phyloP scores from a whole-genome alignment of 2,113 vertebrate species.

The Perognathus longimembris region DNA sequence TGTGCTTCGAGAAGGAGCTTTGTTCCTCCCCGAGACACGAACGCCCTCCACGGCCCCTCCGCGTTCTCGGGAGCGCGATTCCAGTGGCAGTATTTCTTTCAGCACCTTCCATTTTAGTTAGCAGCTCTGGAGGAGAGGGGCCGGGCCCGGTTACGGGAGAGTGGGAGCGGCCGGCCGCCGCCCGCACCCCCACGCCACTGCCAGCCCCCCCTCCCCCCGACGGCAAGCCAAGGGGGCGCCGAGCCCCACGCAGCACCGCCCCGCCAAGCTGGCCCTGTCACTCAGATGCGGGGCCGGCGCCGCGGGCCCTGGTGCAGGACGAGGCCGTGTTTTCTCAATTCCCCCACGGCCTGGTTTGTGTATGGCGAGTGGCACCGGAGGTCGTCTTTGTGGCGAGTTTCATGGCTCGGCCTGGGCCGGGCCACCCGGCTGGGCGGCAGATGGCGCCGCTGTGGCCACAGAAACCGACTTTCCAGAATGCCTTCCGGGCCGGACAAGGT shows the following conservation, averaged over 20 bases:
- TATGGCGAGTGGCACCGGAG: conserved; percentile 80
- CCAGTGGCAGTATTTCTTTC: conserved; percentile 88
- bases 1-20: conserved; percentile 75
- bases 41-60: conserved; percentile 82
- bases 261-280: conserved; percentile 71
- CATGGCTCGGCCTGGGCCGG: neutral
- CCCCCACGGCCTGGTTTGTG: conserved; percentile 56
- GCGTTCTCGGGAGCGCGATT: conserved; percentile 80
- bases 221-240: conserved; percentile 65
- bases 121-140: conserved; percentile 57
- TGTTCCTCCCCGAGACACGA: conserved; percentile 67
- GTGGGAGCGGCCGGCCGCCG: neutral
- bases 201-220: conserved; percentile 49
- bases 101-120: conserved; percentile 85
- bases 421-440: neutral
- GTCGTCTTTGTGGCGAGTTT: conserved; percentile 69
- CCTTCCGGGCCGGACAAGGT: too few species aligned
- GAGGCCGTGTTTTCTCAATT: neutral
- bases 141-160: conserved; percentile 65
- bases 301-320: neutral
- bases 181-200: conserved; percentile 20
- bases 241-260: conserved; percentile 1
- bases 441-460: neutral
- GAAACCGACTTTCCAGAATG: neutral
- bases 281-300: conserved; percentile 71